phyloP scores from a whole-genome alignment of 2,113 vertebrate species.

The Eptesicus fuscus region DNA sequence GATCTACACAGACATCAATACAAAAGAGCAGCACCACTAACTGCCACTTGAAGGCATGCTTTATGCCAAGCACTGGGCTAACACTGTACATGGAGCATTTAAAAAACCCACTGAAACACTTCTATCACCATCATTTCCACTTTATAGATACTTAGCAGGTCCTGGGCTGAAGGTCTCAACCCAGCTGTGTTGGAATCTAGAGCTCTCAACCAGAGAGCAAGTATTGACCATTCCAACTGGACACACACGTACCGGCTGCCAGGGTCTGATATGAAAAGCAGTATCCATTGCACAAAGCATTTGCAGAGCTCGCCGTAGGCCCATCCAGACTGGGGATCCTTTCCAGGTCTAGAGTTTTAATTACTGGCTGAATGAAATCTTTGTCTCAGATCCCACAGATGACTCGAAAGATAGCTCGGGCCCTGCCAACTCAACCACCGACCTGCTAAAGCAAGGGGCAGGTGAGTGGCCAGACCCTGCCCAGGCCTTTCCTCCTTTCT shows the following conservation, averaged over 20 bases:
- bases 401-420: constrained; percentile 85
- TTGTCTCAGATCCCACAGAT: constrained; percentile 91
- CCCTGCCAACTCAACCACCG: constrained; percentile 85
- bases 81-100: rapidly evolving
- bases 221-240: not conserved
- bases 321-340: not conserved
- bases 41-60: not conserved
- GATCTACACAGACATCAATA: not conserved
- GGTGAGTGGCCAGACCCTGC: constrained; percentile 80
- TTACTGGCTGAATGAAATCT: constrained; percentile 50
- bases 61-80: not conserved
- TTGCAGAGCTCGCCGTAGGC: not conserved
- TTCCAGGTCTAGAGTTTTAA: constrained; percentile 40
- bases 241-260: not conserved
- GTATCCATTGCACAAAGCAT: not conserved
- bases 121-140: not conserved
- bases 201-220: rapidly evolving
- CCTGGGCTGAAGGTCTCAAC: not conserved
- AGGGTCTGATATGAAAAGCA: not conserved
- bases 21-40: not conserved
- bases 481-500: not conserved
- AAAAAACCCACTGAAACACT: not conserved
- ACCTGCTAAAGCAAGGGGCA: constrained; percentile 96
- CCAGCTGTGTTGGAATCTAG: not conserved
- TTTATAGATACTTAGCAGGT: not conserved